Evolutionary conservation across 2,888 invertebrate genomes (phyloP), one percentile per base, ranked within the genome.

Genomic region (Phymatocera aterrima): DNA sequence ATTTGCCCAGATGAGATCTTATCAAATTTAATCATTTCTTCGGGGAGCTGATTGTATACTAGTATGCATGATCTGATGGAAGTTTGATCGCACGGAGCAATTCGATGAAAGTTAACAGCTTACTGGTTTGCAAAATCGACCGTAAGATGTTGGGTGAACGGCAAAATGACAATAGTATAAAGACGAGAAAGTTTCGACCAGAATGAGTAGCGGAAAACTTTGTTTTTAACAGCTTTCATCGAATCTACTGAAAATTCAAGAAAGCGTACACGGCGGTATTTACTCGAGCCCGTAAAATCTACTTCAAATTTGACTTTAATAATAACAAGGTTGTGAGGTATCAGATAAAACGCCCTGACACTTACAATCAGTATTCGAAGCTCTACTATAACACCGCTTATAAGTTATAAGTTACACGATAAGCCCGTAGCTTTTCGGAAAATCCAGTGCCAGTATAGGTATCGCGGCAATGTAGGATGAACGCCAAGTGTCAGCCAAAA

Each of bases 211-310:
- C 4, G 40, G 21, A 15, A 60, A 65, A 65, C 12, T 65, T 65
- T 65, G 37, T 65, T 37, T 65, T 40, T 40, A 40, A 3, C 10
- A 4, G 12, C 40, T 18, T 0, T 12, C 2, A 21, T 65, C 37
- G 10, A n/a, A 31, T 60, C 31, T n/a, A 60, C n/a, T 31, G 31
- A 60, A 34, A 28, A 65, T 65, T 65, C 37, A 40, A 65, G 64
- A 65, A 65, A 21, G 18, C 3, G 40, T 21, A 15, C 31, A 3
- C 10, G 28, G 4, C 8, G 18, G 37, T 40, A 10, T 65, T 37
- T 65, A 21, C 40, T 21, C 65, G 2, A 21, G 65, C 15, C 10
- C 10, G 8, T 65, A 40, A 65, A 65, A 40, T 37, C 65, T 40
- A 2, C 65, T 40, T 37, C 18, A 65, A 65, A 40, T 40, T 65